Evolutionary conservation across 1,140 invertebrate genomes (phyloP), one percentile per base, ranked within the genome.

Genomic region (Drosophila obscura): DNA sequence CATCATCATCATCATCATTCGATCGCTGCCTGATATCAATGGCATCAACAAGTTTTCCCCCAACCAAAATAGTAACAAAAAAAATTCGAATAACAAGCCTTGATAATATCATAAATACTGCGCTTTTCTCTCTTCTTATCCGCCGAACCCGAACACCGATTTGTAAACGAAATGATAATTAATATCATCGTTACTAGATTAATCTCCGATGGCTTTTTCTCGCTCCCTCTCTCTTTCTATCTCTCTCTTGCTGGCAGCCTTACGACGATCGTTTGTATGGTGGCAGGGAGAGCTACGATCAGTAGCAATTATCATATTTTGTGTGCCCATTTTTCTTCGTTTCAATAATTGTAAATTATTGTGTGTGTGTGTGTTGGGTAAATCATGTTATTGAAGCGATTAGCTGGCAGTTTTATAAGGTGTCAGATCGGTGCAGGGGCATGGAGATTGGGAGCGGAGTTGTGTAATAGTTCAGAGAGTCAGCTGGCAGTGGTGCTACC

Each of bases 311-410:
- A 85, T 85, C 82, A 85, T 85, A 82, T 85, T 78, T 85, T 87
- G 62, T 63, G 61, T 45, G 62, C 22, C 57, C 35, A 58, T 64
- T 64, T 62, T 64, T 71, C 72, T 64, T 43, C 64, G 73, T 65
- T 76, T 87, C 79, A 82, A 88, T 87, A 87, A 87, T 87, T 87
- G 82, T 87, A 88, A 87, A 76, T 87, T 87, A 88, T 87, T 82
- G 50, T 75, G 80, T 78, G 56, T 78, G 56, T 66, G 79, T 61
- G 73, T 76, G 61, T 69, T 75, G 74, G 78, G 82, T 85, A 87
- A 85, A 81, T 85, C 81, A 87, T 81, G 83, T 76, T 87, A 88
- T 83, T 72, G 83, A 87, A 87, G 56, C 82, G 82, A 87, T 87
- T 87, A 87, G 83, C 82, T 76, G 79, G 65, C 78, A 76, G 65